Percentiles rank a stretch among this genome's conserved stretches.
Evolutionary conservation across 2,888 invertebrate species (phyloP).

Genomic region (Smittia sp.): DNA sequence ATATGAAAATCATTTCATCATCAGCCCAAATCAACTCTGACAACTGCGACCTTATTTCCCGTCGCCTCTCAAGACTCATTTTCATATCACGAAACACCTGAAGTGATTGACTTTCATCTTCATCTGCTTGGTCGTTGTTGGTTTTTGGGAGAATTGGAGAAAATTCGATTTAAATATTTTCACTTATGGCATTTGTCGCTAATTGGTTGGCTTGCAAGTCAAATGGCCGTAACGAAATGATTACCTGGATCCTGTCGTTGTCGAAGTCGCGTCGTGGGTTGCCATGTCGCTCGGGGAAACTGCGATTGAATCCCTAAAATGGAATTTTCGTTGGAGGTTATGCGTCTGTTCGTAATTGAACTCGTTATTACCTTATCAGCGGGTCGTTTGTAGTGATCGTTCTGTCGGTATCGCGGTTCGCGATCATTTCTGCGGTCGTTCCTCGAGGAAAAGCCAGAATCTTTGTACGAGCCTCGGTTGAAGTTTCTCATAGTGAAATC

Average conservation of each 20-base stretch:
- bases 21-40: neutral
- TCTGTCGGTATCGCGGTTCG: neutral
- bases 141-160: neutral
- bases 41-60: neutral
- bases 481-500: conserved; percentile 18
- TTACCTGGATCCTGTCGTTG: conserved; percentile 4
- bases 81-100: neutral
- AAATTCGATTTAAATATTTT: neutral
- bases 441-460: neutral
- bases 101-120: neutral
- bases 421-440: conserved; percentile 1
- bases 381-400: conserved; percentile 5
- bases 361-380: conserved; percentile 11
- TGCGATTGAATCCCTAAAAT: neutral
- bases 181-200: neutral
- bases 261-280: conserved; percentile 32
- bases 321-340: neutral
- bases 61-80: neutral
- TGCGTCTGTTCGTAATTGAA: too few species aligned
- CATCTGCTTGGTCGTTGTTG: conserved; percentile 6
- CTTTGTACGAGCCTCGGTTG: neutral
- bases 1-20: neutral
- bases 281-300: neutral
- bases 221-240: neutral
- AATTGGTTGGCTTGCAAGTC: neutral